phyloP scores from a whole-genome alignment of 37 sponge, comb jelly and placozoan species.

The Axinella damicornis region DNA sequence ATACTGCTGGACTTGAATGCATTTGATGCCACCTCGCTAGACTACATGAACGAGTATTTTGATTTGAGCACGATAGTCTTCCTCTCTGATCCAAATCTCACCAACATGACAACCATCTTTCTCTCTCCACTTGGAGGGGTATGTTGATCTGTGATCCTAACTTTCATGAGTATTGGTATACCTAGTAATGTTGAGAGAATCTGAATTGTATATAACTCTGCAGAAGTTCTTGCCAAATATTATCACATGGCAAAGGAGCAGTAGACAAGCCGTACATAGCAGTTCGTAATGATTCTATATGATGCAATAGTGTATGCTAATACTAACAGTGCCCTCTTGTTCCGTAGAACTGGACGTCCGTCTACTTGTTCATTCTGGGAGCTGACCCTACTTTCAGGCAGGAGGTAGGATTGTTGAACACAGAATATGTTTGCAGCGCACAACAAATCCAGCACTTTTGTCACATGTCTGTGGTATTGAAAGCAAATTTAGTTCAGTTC shows the following conservation, averaged over 20 bases:
- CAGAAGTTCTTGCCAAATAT: too few species aligned
- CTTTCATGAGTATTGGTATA: too few species aligned
- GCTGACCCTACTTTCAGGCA: neutral
- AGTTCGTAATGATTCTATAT: too few species aligned
- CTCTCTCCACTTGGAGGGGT: neutral
- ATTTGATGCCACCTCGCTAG: neutral
- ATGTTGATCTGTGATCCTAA: neutral
- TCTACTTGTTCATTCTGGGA: neutral
- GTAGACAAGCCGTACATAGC: too few species aligned
- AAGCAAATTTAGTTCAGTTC: too few species aligned
- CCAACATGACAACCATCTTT: neutral
- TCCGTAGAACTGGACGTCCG: neutral
- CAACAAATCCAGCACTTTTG: too few species aligned
- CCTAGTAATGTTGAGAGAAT: too few species aligned
- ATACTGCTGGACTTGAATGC: constrained; percentile 20
- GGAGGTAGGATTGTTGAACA: neutral
- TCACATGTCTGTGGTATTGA: too few species aligned
- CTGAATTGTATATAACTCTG: too few species aligned
- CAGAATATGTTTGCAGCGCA: too few species aligned
- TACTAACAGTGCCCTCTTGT: neutral
- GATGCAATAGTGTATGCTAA: too few species aligned
- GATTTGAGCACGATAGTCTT: constrained; percentile 11
- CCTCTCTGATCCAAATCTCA: neutral
- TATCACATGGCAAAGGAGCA: too few species aligned
- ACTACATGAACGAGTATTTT: constrained; percentile 21